Percentiles rank a stretch among this genome's conserved stretches.
These are phyloP conservation scores for Columba janthina DNA, from an alignment of 2,113 vertebrate genomes.

Conservation along the genomic window DNA sequence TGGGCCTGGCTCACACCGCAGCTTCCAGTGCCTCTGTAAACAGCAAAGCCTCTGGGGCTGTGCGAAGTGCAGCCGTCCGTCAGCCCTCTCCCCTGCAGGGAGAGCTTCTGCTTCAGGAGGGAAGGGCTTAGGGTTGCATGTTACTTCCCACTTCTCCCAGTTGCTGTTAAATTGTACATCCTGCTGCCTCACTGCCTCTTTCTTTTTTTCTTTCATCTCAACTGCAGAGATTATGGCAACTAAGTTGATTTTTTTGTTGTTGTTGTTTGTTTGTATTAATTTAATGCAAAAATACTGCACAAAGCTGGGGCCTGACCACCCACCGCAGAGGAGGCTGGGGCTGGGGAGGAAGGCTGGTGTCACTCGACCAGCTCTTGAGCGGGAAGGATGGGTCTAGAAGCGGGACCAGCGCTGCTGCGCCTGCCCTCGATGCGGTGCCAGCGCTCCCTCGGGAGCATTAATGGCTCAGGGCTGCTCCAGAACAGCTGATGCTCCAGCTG, in stretches of 20 bases:
- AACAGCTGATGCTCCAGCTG: constrained; percentile 18
- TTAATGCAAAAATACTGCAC: constrained; percentile 58
- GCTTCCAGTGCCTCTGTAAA: constrained; percentile 67
- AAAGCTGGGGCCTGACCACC: neutral
- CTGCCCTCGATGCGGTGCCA: neutral
- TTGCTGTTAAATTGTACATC: constrained; percentile 32
- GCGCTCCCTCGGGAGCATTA: neutral
- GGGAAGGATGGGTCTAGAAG: neutral
- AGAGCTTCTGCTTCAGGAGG: neutral
- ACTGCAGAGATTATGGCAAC: neutral
- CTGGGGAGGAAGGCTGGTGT: fast-evolving
- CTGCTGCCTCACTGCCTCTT: constrained; percentile 26
- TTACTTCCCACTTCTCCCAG: constrained; percentile 2
- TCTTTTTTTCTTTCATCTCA: neutral
- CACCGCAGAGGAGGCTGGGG: fast-evolving
- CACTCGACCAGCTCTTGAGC: neutral
- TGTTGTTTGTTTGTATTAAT: neutral
- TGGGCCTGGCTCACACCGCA: constrained; percentile 34
- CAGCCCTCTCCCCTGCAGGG: neutral
- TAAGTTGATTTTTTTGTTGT: neutral
- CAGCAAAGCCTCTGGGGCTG: constrained; percentile 42
- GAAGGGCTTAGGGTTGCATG: neutral
- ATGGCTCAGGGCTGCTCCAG: constrained; percentile 16
- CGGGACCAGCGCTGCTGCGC: neutral
- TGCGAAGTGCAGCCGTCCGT: neutral